phyloP scores from a whole-genome alignment of 2,797 vertebrate genomes.

The Acanthiza pusilla region DNA sequence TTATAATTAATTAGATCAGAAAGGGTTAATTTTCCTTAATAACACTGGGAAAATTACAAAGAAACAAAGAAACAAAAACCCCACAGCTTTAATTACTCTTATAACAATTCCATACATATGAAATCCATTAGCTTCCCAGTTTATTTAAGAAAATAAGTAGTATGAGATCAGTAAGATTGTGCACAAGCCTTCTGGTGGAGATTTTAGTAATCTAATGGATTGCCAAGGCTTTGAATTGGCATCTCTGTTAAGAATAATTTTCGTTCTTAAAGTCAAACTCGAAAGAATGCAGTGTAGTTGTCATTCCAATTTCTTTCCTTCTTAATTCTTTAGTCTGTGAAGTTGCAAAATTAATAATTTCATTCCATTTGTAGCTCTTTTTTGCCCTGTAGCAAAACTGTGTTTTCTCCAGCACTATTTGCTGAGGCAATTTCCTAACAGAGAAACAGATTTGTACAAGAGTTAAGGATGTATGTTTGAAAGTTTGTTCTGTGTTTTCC shows the following conservation, averaged over 20 bases:
- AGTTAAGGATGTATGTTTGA: not conserved
- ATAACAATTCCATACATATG: not conserved
- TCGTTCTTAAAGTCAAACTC: not conserved
- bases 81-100: rapidly evolving
- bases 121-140: rapidly evolving
- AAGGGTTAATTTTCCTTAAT: not conserved
- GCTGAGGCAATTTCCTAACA: not conserved
- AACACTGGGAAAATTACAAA: not conserved
- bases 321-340: not conserved
- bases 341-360: not conserved
- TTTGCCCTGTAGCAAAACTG: not conserved
- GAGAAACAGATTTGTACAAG: not conserved
- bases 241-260: not conserved
- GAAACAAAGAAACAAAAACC: rapidly evolving
- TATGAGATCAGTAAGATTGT: not conserved
- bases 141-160: not conserved
- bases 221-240: not conserved
- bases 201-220: not conserved
- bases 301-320: not conserved
- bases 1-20: not conserved
- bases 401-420: not conserved
- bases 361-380: not conserved
- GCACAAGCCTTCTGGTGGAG: not conserved
- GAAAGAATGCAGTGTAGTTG: not conserved
- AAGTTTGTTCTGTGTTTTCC: not conserved